These are phyloP conservation scores for Ichneumoninae sp. DNA, from an alignment of 2,888 invertebrate genomes.

Conservation along the genomic window DNA sequence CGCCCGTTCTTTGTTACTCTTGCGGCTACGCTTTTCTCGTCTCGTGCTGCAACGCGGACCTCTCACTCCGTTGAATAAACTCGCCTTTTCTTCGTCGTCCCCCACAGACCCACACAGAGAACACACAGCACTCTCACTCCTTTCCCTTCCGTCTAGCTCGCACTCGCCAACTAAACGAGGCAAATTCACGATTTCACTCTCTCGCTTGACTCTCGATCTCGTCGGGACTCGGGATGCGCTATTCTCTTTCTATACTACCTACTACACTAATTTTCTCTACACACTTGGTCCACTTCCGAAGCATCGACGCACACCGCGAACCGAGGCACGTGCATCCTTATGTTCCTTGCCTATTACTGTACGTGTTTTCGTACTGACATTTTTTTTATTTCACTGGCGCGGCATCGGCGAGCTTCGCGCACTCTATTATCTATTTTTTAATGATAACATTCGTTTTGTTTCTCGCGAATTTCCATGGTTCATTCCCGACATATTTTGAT, in stretches of 20 bases:
- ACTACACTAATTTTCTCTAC: conserved; percentile 5
- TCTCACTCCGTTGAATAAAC: conserved; percentile 65
- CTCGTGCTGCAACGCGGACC: conserved; percentile 31
- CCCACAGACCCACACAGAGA: conserved; percentile 1
- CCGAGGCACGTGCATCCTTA: not conserved
- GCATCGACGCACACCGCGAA: conserved; percentile 53
- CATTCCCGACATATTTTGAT: not conserved
- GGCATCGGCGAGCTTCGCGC: not conserved
- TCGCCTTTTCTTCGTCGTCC: conserved; percentile 55
- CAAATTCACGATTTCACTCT: conserved; percentile 16
- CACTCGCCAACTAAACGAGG: not conserved
- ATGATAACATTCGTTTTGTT: not conserved
- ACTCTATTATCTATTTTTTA: not conserved
- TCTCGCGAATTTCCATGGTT: no score
- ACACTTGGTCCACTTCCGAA: conserved; percentile 56
- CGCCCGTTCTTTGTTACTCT: conserved; percentile 60
- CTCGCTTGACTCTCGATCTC: conserved; percentile 60
- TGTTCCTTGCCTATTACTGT: not conserved
- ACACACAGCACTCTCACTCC: conserved; percentile 20
- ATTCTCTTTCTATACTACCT: conserved; percentile 38
- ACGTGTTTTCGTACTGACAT: not conserved
- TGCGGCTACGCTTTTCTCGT: conserved; percentile 32
- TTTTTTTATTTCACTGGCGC: not conserved
- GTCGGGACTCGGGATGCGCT: conserved; percentile 29
- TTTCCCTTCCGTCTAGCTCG: conserved; percentile 1